Percentiles rank a stretch among this genome's conserved stretches.
phyloP scores from a whole-genome alignment of 2,888 invertebrate species.

The Euzophera pinguis region DNA sequence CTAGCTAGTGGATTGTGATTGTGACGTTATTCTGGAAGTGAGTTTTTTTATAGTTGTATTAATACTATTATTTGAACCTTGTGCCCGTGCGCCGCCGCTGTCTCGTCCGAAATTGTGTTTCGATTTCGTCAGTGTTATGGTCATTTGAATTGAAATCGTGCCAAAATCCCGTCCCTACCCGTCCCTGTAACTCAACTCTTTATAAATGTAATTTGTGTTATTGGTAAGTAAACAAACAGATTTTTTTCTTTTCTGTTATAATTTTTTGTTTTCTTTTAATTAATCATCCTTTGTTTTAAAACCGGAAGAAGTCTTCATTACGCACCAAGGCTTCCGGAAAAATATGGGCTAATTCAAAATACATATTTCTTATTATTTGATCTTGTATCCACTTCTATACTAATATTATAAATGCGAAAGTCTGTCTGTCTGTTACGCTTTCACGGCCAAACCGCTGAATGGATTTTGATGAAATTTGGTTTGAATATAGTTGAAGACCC shows the following conservation, averaged over 20 bases:
- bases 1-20: neutral
- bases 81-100: neutral
- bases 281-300: no score
- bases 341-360: no score
- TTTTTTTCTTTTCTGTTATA: neutral
- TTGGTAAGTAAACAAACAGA: conserved; percentile 8
- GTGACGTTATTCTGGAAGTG: neutral
- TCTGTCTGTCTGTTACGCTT: no score
- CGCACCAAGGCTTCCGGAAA: no score
- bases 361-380: no score
- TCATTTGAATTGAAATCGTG: conserved; percentile 6
- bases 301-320: no score
- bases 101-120: neutral
- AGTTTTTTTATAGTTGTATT: neutral
- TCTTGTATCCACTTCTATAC: no score
- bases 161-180: neutral
- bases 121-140: neutral
- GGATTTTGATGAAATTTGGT: no score
- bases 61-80: neutral
- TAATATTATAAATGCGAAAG: no score
- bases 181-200: neutral
- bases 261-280: no score
- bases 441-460: no score
- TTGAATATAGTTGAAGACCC: no score
- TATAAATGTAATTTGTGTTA: neutral